phyloP scores from a whole-genome alignment of 2,113 vertebrate species.

The Ailuropoda melanoleuca region DNA sequence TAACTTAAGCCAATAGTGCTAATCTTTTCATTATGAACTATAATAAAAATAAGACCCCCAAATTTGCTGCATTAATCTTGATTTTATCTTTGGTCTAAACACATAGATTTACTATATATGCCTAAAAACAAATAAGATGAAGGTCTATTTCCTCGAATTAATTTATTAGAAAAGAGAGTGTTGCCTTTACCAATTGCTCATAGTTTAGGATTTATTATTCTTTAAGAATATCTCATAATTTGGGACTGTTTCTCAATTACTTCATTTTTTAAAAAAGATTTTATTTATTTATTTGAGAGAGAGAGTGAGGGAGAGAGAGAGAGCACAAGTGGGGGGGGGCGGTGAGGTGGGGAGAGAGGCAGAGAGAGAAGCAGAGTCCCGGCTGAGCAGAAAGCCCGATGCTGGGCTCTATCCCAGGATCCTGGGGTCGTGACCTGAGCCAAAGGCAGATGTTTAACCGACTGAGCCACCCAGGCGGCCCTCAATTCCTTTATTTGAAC shows the following conservation, averaged over 20 bases:
- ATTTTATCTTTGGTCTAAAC: not conserved
- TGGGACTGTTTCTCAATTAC: not conserved
- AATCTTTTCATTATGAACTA: not conserved
- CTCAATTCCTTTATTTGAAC: not conserved
- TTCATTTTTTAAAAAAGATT: not conserved
- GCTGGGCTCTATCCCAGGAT: no score
- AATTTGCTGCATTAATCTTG: not conserved
- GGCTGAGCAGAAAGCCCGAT: no score
- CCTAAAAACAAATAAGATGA: not conserved
- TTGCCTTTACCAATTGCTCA: not conserved
- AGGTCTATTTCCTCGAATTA: not conserved
- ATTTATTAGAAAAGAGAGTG: not conserved
- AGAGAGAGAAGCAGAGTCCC: not conserved
- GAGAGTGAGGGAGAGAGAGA: no score
- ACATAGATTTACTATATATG: not conserved
- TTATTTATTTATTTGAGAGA: not conserved
- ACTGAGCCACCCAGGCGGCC: no score
- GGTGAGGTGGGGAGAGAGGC: no score
- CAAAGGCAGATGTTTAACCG: no score
- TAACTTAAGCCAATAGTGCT: not conserved
- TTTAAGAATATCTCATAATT: not conserved
- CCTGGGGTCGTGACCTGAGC: no score
- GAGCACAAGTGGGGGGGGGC: no score
- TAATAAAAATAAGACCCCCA: not conserved
- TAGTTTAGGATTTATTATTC: not conserved